Evolutionary conservation across 2,113 vertebrate species (phyloP), one percentile per base, ranked within the genome.

Genomic region (Corvus moneduloides): DNA sequence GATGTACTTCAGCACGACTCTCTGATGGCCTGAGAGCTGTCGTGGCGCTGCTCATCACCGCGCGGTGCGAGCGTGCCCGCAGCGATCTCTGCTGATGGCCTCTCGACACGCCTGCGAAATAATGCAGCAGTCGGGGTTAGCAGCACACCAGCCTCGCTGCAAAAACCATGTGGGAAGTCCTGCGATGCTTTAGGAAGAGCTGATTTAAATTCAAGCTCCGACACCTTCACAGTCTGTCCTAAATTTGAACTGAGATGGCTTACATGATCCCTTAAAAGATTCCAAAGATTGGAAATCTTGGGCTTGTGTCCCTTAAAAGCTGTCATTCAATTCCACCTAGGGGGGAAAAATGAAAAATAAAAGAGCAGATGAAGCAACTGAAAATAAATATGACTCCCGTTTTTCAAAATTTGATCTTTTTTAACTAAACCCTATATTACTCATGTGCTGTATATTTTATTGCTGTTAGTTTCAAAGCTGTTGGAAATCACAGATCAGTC

Each of bases 401-500:
- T 88, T 94, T 93, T 88, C 48, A 92, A 86, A 95, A 77, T 22
- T 33, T 48, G 27, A 28, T 71, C 63, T 8, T 77, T 96, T 93
- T 84, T 76, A 83, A 91, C 91, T 64, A 91, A 95, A 68, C 8
- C 4, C 5, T 91, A 10, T 89, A 85, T 94, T 93, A 95, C 84
- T 96, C 64, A 84, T 92, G 56, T 18, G n/a, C 48, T 66, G 48
- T 95, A 61, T 95, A 64, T 93, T 91, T 93, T 94, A 92, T 87
- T 95, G 73, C 73, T 35, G 74, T 81, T 95, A n/a, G 51, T 84
- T 96, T 95, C 90, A 90, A 88, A 90, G 83, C 92, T 84, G 81
- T 90, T 94, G 51, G 75, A 97, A 97, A 96, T 94, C 95, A 84
- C 66, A 94, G 90, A 95, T 93, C 91, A 54, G 87, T 91, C 87